Base-by-base conservation (phyloP, 2,888 invertebrate species). In the Cephus nigrinus region DNA sequence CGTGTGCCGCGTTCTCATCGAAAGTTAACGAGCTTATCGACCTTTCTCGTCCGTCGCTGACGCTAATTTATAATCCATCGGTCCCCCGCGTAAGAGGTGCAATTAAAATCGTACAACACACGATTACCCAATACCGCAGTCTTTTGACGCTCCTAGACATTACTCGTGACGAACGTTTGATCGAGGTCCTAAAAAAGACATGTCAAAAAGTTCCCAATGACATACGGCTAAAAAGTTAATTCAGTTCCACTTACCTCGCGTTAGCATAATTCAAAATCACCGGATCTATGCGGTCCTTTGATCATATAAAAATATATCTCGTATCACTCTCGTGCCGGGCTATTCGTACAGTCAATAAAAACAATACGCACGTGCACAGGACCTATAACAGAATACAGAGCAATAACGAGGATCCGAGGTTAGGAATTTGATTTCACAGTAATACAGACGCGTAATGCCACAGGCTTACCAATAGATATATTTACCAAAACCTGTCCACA, bases 1-100 rank as follows among this genome's bases (percentile, higher is more conserved):
- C 5, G 34, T 35, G 55, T 23, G 76, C 36, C n/a, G 34, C 76
- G 76, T 76, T 76, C n/a, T 36, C 72, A 30, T 69, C 35, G 72
- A 76, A 76, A 76, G 69, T 68, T 75, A 75, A 75, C 75, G 75
- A 68, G 68, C 75, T 32, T 35, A 23, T 34, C 75, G 75, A 36
- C 75, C 75, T 68, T 68, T 31, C 34, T 12, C 69, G 40, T 55
- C 15, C 40, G 40, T 40, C 40, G 40, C 15, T 40, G 40, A 40
- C 15, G 15, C 15, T 55, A 55, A 55, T 55, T 55, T 55, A 55
- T 55, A 55, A 55, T 55, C 40, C 40, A 55, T 55, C 40, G 40
- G 40, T 23, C 40, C 23, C 2, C 40, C 40, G 5, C 40, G 23
- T 55, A 55, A 55, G 40, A 55, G 40, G 9, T 55, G 40, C 40